A percentile compares a stretch with the other conserved stretches of the same genome.
phyloP scores from a whole-genome alignment of 2,888 invertebrate genomes.

The Athripsodes cinereus region DNA sequence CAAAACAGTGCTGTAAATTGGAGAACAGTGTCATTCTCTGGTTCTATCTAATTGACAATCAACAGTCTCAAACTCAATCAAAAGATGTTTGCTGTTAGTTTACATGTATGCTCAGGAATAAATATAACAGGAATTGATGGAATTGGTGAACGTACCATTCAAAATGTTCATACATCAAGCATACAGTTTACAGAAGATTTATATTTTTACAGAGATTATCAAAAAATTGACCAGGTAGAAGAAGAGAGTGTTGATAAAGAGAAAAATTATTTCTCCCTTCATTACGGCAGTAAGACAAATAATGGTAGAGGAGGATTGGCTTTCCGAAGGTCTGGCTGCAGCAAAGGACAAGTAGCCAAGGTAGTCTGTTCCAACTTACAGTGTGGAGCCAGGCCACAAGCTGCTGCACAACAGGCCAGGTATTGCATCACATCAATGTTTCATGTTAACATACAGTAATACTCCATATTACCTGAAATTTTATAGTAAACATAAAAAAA shows the following conservation, averaged over 20 bases:
- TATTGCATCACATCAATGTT: conserved; percentile 32
- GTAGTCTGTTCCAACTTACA: conserved; percentile 63
- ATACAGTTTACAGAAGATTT: too few species aligned
- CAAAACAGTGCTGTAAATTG: too few species aligned
- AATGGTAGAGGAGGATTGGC: conserved; percentile 56
- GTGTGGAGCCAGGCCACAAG: conserved; percentile 65
- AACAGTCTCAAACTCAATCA: too few species aligned
- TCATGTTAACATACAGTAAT: too few species aligned
- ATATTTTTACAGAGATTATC: conserved; percentile 37
- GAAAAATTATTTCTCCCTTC: conserved; percentile 54
- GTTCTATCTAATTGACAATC: too few species aligned
- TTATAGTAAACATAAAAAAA: too few species aligned
- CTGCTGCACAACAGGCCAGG: conserved; percentile 61
- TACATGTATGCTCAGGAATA: too few species aligned
- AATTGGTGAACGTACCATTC: too few species aligned
- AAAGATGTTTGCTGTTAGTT: too few species aligned
- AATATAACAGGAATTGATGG: too few species aligned
- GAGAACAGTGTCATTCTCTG: too few species aligned
- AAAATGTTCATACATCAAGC: background rate
- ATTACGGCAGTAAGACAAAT: conserved; percentile 48
- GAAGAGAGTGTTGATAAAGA: conserved; percentile 29
- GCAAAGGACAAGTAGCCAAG: conserved; percentile 56
- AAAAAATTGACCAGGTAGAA: conserved; percentile 36
- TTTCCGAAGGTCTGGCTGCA: conserved; percentile 59
- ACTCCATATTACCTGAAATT: too few species aligned